Evolutionary conservation across 2,797 vertebrate species (phyloP).

Genomic region (Notolabrus celidotus): DNA sequence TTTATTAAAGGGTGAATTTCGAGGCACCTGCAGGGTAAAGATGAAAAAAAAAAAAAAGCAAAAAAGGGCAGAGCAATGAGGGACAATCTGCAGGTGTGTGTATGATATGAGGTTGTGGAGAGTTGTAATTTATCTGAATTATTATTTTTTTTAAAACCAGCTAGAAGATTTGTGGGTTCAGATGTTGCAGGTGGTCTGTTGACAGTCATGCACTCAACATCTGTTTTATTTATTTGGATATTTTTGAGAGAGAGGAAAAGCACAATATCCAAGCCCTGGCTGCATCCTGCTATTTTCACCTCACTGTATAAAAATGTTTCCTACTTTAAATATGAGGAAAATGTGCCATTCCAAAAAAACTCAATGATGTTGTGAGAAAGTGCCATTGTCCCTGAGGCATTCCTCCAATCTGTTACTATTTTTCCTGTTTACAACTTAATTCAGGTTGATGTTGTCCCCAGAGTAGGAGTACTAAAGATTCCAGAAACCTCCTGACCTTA

Average conservation of each 20-base stretch:
- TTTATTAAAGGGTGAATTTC: conserved; percentile 44
- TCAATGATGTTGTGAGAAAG: neutral
- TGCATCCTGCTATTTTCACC: neutral
- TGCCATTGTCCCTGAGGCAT: neutral
- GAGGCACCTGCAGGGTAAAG: conserved; percentile 2
- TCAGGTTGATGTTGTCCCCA: neutral
- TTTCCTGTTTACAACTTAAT: neutral
- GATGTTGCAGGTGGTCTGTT: conserved; percentile 26
- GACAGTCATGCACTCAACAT: conserved; percentile 23
- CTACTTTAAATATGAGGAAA: conserved; percentile 1
- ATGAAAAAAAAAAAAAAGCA: too few relatives aligned
- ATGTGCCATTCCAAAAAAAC: conserved; percentile 17
- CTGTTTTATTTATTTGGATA: conserved; percentile 17
- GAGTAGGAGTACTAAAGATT: neutral
- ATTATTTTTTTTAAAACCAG: conserved; percentile 28
- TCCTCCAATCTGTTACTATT: conserved; percentile 8
- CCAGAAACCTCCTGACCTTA: conserved; percentile 1
- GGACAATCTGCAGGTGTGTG: neutral
- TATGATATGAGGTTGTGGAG: conserved; percentile 38
- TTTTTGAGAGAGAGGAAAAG: neutral
- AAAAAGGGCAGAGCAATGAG: conserved; percentile 1
- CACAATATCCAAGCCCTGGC: conserved; percentile 5
- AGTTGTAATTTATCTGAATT: conserved; percentile 42
- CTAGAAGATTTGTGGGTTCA: conserved; percentile 19
- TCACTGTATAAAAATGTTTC: conserved; percentile 25